Conservation (phyloP, 1,140 invertebrate genomes). For the Cherax quadricarinatus region DNA sequence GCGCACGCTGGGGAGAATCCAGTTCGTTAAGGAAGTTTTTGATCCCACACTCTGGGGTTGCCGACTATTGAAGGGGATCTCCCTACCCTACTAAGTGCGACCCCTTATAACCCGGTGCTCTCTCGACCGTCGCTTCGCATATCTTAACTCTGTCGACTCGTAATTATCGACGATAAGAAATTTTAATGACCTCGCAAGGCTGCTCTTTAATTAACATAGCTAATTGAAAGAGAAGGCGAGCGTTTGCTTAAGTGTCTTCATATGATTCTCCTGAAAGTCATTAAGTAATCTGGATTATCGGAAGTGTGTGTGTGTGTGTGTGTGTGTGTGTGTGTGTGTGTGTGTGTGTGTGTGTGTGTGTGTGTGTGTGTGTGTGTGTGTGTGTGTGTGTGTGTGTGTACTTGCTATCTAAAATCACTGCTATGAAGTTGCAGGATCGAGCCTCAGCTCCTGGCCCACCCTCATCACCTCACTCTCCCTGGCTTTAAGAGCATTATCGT, state of each 20-base stretch:
- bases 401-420: too few species aligned
- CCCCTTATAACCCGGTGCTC: background rate
- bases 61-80: background rate
- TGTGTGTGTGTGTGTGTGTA: too few species aligned
- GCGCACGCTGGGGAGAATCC: background rate
- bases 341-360: too few species aligned
- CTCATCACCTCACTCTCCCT: too few species aligned
- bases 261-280: background rate
- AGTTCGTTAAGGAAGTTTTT: background rate
- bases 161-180: background rate
- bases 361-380: background rate
- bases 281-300: background rate
- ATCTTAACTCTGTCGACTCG: background rate
- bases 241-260: background rate
- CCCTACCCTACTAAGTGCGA: background rate
- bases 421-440: too few species aligned
- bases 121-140: background rate
- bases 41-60: conserved; percentile 2
- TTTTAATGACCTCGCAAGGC: background rate
- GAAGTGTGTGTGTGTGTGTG: background rate
- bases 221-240: background rate
- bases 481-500: too few species aligned
- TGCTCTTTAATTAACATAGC: background rate
- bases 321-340: too few species aligned
- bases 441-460: too few species aligned